Conservation (phyloP, 2,888 invertebrate species). For the Rhagonycha lutea region DNA sequence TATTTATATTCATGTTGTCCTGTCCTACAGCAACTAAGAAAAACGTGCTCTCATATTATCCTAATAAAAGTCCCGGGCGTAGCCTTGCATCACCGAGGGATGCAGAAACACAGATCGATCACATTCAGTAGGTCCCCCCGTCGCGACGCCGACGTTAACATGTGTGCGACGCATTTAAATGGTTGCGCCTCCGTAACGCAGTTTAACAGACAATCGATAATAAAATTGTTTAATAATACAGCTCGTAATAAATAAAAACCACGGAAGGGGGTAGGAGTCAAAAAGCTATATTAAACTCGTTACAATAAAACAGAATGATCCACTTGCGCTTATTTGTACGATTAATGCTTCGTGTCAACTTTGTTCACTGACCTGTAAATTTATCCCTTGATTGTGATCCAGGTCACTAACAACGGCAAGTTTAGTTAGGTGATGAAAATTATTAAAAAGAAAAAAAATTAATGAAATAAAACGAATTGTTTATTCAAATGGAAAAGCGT, state of each 20-base stretch:
- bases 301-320: not conserved
- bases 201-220: not conserved
- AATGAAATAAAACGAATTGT: not conserved
- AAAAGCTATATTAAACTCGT: not conserved
- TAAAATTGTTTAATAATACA: not conserved
- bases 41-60: not conserved
- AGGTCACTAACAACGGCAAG: constrained; percentile 14
- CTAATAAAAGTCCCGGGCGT: constrained; percentile 25
- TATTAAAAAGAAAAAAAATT: not conserved
- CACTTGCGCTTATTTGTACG: not conserved
- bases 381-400: constrained; percentile 6
- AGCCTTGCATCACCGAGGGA: constrained; percentile 34
- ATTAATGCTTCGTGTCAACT: constrained; percentile 1
- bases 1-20: not conserved
- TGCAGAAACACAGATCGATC: constrained; percentile 33
- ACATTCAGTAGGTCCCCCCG: constrained; percentile 24
- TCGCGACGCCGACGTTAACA: constrained; percentile 23
- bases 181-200: not conserved
- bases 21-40: not conserved
- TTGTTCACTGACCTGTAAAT: constrained; percentile 22
- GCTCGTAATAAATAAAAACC: not conserved
- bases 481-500: not conserved
- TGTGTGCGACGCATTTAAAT: constrained; percentile 16
- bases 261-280: not conserved
- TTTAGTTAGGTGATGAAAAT: not conserved